Evolutionary conservation across 2,888 invertebrate genomes (phyloP), one percentile per base, ranked within the genome.

Genomic region (Callyntrura guangdongensis): DNA sequence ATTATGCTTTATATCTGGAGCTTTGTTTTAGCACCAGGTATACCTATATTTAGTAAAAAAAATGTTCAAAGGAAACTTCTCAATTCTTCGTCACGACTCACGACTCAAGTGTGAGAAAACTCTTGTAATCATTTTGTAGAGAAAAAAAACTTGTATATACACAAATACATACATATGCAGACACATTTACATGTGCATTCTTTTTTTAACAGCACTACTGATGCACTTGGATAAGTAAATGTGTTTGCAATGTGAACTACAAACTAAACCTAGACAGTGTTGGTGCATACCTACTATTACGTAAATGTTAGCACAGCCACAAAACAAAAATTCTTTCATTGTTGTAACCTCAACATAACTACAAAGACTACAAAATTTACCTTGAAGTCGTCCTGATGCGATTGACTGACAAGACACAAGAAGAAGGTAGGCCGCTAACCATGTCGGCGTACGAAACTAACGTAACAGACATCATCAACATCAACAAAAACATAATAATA

Each of bases 51-150:
- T n/a, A 53, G 53, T 53, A 14, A n/a, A 53, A 53, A 11, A 53
- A 53, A 11, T 53, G 49, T 2, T 77, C 36, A 36, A 22, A 74
- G 53, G 45, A n/a, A 81, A 59, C 84, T 84, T 61, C 59, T 86
- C 74, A 56, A 25, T 74, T 86, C 74, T 74, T 74, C 36, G 36
- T 36, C 36, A 36, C 36, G 36, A 36, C 6, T 36, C 36, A 86
- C 86, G 86, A 86, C 36, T 86, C 86, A 86, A 86, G 86, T 86
- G 86, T 86, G 86, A 86, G 86, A 86, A 86, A 72, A 85, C 1
- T 14, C 27, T 27, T 25, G 67, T 67, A 67, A 27, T 22, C 22
- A 67, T 84, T 74, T 74, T 61, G 86, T 74, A 74, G n/a, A n/a
- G n/a, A n/a, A 74, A 45, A 36, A 45, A 67, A 67, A 72, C 9